Conservation (phyloP, 2,888 invertebrate genomes). For the Eulithis testata region DNA sequence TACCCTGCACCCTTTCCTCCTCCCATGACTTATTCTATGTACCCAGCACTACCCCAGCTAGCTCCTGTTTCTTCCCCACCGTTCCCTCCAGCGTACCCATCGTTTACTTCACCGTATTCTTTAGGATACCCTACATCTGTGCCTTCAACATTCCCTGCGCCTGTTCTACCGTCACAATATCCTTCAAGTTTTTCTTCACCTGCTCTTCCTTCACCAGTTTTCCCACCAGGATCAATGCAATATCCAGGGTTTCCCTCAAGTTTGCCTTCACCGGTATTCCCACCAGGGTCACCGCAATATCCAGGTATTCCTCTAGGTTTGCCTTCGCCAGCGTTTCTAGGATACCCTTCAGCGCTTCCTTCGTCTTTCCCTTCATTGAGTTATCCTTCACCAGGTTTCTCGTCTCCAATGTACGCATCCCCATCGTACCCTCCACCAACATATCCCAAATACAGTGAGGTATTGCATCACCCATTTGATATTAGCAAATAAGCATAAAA, state of each 20-base stretch:
- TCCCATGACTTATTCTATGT: constrained; percentile 18
- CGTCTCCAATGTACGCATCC: constrained; percentile 11
- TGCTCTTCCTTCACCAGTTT: background rate
- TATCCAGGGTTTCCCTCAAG: too few relatives aligned
- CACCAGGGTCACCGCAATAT: background rate
- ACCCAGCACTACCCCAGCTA: constrained; percentile 36
- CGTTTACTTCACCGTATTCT: constrained; percentile 21
- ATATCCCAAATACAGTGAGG: constrained; percentile 25
- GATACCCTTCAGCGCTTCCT: constrained; percentile 19
- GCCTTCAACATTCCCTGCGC: constrained; percentile 19
- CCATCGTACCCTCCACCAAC: constrained; percentile 15
- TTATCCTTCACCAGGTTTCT: constrained; percentile 15
- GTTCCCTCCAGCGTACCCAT: constrained; percentile 28
- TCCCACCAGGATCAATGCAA: background rate
- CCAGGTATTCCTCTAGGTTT: background rate
- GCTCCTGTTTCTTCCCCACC: constrained; percentile 16
- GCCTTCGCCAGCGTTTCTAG: background rate
- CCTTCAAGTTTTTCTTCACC: background rate
- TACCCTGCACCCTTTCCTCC: constrained; percentile 25
- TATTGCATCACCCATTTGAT: constrained; percentile 27
- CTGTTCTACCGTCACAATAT: constrained; percentile 15
- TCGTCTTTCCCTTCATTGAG: constrained; percentile 8
- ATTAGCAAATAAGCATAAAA: constrained; percentile 10
- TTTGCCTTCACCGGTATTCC: constrained; percentile 10
- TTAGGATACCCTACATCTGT: constrained; percentile 13